Conservation (phyloP, 2,113 vertebrate genomes). For the Apteryx mantelli region DNA sequence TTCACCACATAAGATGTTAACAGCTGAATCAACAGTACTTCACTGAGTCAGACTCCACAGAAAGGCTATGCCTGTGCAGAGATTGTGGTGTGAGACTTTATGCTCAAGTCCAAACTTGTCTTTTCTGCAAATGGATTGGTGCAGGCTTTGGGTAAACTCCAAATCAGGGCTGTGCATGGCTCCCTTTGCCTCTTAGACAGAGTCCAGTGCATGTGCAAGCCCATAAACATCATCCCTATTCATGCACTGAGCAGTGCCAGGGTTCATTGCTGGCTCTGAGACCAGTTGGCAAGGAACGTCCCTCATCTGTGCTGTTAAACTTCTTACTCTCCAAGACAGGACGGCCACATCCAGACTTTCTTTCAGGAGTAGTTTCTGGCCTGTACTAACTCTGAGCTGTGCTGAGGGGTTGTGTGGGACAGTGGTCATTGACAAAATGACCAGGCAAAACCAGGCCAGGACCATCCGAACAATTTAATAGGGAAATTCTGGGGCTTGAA, state of each 20-base stretch:
- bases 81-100: background rate
- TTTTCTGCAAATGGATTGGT: background rate
- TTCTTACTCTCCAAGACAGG: background rate
- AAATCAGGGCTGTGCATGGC: too few species aligned
- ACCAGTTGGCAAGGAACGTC: background rate
- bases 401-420: background rate
- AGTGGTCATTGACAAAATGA: background rate
- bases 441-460: background rate
- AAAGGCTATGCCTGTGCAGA: background rate
- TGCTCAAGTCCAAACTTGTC: background rate
- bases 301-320: fast-evolving
- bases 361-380: background rate
- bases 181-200: background rate
- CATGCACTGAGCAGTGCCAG: background rate
- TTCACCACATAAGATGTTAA: background rate
- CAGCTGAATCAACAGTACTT: background rate
- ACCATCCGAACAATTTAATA: background rate
- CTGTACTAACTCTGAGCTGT: background rate
- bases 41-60: background rate
- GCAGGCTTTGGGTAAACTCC: background rate
- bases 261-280: fast-evolving
- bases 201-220: fast-evolving
- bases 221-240: background rate
- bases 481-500: background rate
- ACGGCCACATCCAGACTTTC: fast-evolving